These are phyloP conservation scores for Gopherus evgoodei DNA, from an alignment of 2,113 vertebrate species.

Conservation along the genomic window DNA sequence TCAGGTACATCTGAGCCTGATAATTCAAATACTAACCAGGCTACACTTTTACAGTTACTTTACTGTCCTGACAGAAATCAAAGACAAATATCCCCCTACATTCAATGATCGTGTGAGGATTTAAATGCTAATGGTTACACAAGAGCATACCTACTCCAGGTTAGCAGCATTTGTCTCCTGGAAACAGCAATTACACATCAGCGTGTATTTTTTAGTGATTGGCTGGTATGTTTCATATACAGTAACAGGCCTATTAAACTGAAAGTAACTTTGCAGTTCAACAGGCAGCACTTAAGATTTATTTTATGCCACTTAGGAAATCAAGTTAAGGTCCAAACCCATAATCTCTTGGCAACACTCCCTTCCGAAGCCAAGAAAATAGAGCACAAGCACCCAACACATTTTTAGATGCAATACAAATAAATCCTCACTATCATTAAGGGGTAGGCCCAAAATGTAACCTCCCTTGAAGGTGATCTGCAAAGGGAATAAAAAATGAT, in stretches of 20 bases:
- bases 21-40: background rate
- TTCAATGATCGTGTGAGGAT: background rate
- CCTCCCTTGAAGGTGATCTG: background rate
- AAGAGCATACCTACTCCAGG: background rate
- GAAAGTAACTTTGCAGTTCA: background rate
- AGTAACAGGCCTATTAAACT: background rate
- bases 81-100: background rate
- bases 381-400: background rate
- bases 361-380: slow-evolving; percentile 37
- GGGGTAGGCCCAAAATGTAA: background rate
- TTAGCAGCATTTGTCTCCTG: background rate
- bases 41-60: background rate
- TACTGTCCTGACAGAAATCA: background rate
- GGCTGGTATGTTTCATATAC: background rate
- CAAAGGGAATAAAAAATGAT: background rate
- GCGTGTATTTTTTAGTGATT: background rate
- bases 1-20: background rate
- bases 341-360: background rate
- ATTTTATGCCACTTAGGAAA: slow-evolving; percentile 28
- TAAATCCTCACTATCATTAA: slow-evolving; percentile 17
- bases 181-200: background rate
- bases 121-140: background rate
- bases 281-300: background rate
- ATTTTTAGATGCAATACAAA: slow-evolving; percentile 35
- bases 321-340: slow-evolving; percentile 28